Evolutionary conservation across 2,888 invertebrate species (phyloP).

Genomic region (Conops quadrifasciatus): DNA sequence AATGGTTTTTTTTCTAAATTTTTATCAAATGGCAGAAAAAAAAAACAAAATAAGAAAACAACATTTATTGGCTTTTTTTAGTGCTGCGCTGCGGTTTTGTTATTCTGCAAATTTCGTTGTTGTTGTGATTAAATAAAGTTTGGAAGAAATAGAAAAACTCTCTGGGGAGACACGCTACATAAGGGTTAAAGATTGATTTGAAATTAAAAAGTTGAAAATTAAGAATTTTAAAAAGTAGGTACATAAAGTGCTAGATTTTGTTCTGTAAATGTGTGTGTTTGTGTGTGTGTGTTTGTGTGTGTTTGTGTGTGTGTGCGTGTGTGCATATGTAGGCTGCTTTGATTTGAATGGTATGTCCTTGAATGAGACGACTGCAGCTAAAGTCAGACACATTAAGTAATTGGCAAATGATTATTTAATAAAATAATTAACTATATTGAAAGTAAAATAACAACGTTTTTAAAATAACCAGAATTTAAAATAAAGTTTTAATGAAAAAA

Average conservation of each 20-base stretch:
- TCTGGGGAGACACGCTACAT: neutral
- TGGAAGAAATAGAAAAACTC: neutral
- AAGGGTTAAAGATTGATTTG: neutral
- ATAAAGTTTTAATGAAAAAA: neutral
- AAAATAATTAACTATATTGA: constrained; percentile 33
- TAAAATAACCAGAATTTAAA: constrained; percentile 10
- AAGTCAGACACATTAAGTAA: constrained; percentile 11
- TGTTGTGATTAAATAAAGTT: too few species aligned
- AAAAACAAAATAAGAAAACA: neutral
- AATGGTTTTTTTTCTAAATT: neutral
- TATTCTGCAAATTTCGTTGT: neutral
- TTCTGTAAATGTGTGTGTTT: constrained; percentile 18
- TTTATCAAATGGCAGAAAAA: too few species aligned
- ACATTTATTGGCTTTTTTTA: neutral
- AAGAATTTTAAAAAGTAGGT: neutral
- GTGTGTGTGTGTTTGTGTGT: constrained; percentile 1
- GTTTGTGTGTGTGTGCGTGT: neutral
- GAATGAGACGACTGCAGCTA: constrained; percentile 11
- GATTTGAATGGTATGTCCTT: constrained; percentile 23
- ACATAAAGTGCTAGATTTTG: too few species aligned
- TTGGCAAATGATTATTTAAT: constrained; percentile 15
- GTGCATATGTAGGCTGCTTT: neutral
- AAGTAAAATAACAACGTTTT: constrained; percentile 39
- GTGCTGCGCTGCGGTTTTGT: neutral
- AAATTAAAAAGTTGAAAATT: neutral